These are phyloP conservation scores for Caenorhabditis parvicauda DNA, from an alignment of 2,888 invertebrate species.

Conservation along the genomic window DNA sequence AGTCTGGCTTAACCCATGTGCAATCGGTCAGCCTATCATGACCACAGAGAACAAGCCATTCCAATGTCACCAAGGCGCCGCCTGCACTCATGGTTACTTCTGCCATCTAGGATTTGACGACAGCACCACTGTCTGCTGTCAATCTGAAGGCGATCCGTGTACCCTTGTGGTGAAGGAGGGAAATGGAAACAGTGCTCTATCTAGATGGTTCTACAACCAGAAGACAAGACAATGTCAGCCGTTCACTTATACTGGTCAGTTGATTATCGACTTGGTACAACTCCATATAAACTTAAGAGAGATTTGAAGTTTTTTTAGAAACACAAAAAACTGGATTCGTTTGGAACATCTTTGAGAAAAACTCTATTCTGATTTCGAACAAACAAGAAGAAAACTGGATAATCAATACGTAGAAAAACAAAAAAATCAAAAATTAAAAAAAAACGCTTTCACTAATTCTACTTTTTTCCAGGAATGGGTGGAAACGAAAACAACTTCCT, in stretches of 20 bases:
- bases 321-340: too few species aligned
- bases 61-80: slow-evolving; percentile 40
- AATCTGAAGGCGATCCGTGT: slow-evolving; percentile 46
- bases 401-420: too few species aligned
- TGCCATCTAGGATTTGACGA: slow-evolving; percentile 58
- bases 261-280: too few species aligned
- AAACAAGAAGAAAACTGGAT: too few species aligned
- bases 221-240: slow-evolving; percentile 46
- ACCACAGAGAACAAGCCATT: slow-evolving; percentile 33
- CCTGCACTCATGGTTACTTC: slow-evolving; percentile 41
- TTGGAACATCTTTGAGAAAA: too few species aligned
- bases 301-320: too few species aligned
- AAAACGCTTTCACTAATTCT: too few species aligned
- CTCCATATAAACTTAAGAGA: too few species aligned
- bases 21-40: slow-evolving; percentile 49
- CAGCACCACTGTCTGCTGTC: slow-evolving; percentile 56
- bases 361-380: too few species aligned
- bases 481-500: slow-evolving; percentile 61
- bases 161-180: slow-evolving; percentile 38
- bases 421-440: too few species aligned
- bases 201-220: slow-evolving; percentile 44
- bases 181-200: slow-evolving; percentile 26
- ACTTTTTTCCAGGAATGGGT: slow-evolving; percentile 36
- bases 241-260: slow-evolving; percentile 47
- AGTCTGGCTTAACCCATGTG: slow-evolving; percentile 57